Evolutionary conservation across 1,140 invertebrate genomes (phyloP).

Genomic region (Drosophila murphyi): DNA sequence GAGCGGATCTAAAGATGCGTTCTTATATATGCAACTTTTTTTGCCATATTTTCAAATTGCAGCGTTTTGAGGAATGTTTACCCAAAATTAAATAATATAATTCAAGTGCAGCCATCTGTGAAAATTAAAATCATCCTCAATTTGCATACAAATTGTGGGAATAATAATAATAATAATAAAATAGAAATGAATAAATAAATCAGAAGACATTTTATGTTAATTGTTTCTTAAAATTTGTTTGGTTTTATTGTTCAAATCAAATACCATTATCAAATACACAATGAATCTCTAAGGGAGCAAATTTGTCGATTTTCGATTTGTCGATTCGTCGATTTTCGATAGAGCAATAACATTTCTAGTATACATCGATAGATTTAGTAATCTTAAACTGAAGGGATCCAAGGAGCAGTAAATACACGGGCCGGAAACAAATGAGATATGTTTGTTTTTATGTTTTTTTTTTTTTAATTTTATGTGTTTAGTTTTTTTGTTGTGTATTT

Average conservation of each 20-base stretch:
- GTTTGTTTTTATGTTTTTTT: slow-evolving; percentile 22
- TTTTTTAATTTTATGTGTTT: slow-evolving; percentile 10
- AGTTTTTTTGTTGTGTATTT: neutral
- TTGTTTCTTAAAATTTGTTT: slow-evolving; percentile 32
- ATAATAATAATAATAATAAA: too few relatives aligned
- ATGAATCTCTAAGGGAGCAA: slow-evolving; percentile 59
- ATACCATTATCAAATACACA: slow-evolving; percentile 62
- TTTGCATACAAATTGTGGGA: too few relatives aligned
- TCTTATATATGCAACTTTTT: too few relatives aligned
- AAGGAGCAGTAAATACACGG: slow-evolving; percentile 11
- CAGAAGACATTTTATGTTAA: slow-evolving; percentile 16
- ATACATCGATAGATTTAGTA: slow-evolving; percentile 32
- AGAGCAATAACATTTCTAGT: slow-evolving; percentile 71
- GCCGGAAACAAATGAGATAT: slow-evolving; percentile 27
- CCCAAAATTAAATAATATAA: too few relatives aligned
- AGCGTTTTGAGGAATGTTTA: too few relatives aligned
- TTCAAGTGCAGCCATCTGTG: too few relatives aligned
- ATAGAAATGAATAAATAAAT: neutral
- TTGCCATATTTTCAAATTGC: too few relatives aligned
- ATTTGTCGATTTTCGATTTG: slow-evolving; percentile 13
- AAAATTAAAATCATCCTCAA: too few relatives aligned
- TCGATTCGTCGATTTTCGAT: slow-evolving; percentile 2
- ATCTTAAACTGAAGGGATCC: neutral
- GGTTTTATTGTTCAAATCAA: slow-evolving; percentile 63
- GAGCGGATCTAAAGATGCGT: too few relatives aligned